Percentiles rank a stretch among this genome's conserved stretches.
These are phyloP conservation scores for Cetoscarus ocellatus DNA, from an alignment of 2,797 vertebrate genomes.

Conservation along the genomic window DNA sequence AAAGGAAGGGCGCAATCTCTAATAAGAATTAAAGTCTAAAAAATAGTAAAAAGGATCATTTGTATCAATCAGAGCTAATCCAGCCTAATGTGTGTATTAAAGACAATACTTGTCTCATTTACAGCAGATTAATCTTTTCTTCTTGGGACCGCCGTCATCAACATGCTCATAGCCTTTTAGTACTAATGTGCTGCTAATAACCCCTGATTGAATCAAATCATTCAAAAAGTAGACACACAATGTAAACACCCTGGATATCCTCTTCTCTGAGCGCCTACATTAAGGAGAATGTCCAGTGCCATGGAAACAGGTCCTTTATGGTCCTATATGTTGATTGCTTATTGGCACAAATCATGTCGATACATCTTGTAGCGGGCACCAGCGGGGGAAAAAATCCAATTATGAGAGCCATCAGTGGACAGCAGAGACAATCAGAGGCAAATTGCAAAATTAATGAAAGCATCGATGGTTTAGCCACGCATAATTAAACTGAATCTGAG, in stretches of 20 bases:
- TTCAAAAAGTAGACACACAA: constrained; percentile 25
- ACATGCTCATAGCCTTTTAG: constrained; percentile 38
- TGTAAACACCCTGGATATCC: constrained; percentile 36
- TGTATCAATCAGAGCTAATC: constrained; percentile 61
- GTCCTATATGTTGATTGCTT: constrained; percentile 15
- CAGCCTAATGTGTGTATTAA: constrained; percentile 58
- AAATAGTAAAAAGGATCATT: constrained; percentile 18
- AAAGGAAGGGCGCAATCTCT: background rate
- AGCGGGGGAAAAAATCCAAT: constrained; percentile 46
- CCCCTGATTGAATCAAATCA: constrained; percentile 61
- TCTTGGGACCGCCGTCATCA: constrained; percentile 58
- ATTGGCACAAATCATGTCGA: constrained; percentile 33
- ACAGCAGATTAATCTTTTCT: constrained; percentile 45
- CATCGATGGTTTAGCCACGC: constrained; percentile 54
- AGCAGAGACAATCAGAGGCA: constrained; percentile 65
- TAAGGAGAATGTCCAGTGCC: constrained; percentile 3
- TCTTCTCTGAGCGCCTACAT: background rate
- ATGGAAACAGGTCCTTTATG: background rate
- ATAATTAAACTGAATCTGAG: constrained; percentile 65
- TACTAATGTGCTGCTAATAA: constrained; percentile 66
- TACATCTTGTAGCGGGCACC: constrained; percentile 32
- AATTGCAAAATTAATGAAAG: constrained; percentile 77
- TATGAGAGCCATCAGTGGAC: constrained; percentile 54
- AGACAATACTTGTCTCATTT: constrained; percentile 49
- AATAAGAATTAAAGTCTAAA: constrained; percentile 25